phyloP scores from a whole-genome alignment of 2,113 vertebrate species.

The Turdus rufiventris region DNA sequence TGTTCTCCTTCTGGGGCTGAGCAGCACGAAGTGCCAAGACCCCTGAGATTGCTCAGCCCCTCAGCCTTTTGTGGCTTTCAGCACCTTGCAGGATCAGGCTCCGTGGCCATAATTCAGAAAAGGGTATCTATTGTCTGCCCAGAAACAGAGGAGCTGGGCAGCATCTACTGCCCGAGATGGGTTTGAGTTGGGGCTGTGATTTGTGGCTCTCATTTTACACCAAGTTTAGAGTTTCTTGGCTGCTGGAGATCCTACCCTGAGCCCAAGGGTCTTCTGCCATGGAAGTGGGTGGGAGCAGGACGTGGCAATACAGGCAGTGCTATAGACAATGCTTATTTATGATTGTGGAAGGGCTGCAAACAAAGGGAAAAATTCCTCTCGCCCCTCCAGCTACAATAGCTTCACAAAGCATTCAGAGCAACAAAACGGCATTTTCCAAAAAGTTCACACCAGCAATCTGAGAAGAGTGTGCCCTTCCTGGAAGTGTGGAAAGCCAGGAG shows the following conservation, averaged over 20 bases:
- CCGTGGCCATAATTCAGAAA: neutral
- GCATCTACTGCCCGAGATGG: neutral
- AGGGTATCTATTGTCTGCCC: constrained; percentile 5
- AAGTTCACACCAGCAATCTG: neutral
- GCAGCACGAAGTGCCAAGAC: neutral
- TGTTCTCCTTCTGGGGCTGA: neutral
- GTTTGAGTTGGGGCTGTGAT: neutral
- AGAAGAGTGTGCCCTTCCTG: neutral
- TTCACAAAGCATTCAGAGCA: constrained; percentile 15
- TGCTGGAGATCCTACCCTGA: neutral
- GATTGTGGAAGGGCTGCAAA: constrained; percentile 28
- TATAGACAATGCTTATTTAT: constrained; percentile 52
- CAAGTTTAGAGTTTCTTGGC: constrained; percentile 5
- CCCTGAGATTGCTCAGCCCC: neutral
- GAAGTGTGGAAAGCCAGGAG: neutral
- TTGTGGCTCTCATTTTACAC: constrained; percentile 5
- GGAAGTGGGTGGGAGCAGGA: constrained; percentile 41
- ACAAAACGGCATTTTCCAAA: neutral
- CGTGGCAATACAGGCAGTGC: neutral
- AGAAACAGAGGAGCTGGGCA: neutral
- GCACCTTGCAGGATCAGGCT: constrained; percentile 37
- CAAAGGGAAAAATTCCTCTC: constrained; percentile 36
- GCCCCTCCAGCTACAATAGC: constrained; percentile 6
- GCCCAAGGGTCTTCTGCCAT: neutral
- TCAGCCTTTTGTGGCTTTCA: neutral